Conservation (phyloP, 2,113 vertebrate species). For the Campylomormyrus tamandua region DNA sequence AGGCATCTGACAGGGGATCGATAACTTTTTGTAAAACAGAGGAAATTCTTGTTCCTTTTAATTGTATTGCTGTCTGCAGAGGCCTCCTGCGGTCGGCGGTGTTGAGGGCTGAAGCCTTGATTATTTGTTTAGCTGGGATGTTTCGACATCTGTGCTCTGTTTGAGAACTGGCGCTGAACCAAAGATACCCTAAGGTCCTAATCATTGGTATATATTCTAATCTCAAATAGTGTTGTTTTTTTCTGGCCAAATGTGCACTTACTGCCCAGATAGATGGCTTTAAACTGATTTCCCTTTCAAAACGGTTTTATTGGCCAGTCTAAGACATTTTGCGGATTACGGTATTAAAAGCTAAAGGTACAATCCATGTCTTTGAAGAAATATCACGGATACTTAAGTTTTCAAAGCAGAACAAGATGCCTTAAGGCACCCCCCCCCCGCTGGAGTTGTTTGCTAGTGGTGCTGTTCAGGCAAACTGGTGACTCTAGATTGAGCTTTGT, state of each 20-base stretch:
- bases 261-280: not conserved
- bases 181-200: not conserved
- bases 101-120: not conserved
- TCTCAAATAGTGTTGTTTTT: not conserved
- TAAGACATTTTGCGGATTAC: not conserved
- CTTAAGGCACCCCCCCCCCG: not conserved
- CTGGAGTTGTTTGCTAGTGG: not conserved
- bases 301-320: not conserved
- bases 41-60: not conserved
- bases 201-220: not conserved
- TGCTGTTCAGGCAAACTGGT: not conserved
- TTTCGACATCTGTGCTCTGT: not conserved
- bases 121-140: not conserved
- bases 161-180: not conserved
- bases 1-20: not conserved
- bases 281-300: not conserved
- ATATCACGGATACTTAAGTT: not conserved
- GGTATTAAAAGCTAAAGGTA: not conserved
- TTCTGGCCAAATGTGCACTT: not conserved
- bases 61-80: not conserved
- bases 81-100: not conserved
- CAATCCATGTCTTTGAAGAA: not conserved
- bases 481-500: not conserved
- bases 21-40: not conserved
- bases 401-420: not conserved